phyloP scores from a whole-genome alignment of 2,797 vertebrate species.

The Varecia variegata region DNA sequence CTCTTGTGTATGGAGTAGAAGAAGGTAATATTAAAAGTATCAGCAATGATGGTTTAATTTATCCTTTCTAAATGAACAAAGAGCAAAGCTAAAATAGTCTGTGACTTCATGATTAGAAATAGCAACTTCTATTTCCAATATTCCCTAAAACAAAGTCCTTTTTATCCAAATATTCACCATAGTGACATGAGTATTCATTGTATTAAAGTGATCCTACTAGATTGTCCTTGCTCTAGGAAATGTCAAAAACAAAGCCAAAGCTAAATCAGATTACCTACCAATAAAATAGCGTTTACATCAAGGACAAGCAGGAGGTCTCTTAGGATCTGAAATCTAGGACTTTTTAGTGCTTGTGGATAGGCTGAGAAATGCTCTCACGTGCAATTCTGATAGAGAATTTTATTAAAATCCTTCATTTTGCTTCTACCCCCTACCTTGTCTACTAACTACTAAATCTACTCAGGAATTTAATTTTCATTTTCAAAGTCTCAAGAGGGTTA shows the following conservation, averaged over 20 bases:
- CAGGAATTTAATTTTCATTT: conserved; percentile 78
- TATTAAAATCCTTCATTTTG: conserved; percentile 77
- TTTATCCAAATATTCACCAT: conserved; percentile 67
- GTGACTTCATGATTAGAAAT: conserved; percentile 13
- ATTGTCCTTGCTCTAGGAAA: conserved; percentile 71
- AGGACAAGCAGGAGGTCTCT: conserved; percentile 71
- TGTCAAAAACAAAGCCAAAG: conserved; percentile 68
- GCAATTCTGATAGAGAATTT: conserved; percentile 71
- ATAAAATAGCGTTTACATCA: conserved; percentile 65
- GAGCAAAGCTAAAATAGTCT: conserved; percentile 38
- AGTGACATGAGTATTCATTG: conserved; percentile 39
- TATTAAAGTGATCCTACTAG: conserved; percentile 59
- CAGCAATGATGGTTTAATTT: conserved; percentile 13
- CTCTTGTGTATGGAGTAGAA: background rate
- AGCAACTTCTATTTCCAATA: conserved; percentile 49
- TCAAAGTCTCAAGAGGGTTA: conserved; percentile 69
- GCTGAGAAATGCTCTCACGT: conserved; percentile 63
- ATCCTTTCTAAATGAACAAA: conserved; percentile 49
- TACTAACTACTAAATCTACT: conserved; percentile 75
- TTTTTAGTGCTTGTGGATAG: conserved; percentile 55
- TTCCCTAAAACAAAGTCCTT: conserved; percentile 15
- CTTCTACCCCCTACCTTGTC: conserved; percentile 76
- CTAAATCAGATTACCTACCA: conserved; percentile 75
- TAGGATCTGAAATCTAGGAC: conserved; percentile 64
- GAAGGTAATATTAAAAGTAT: conserved; percentile 25